Evolutionary conservation across 2,888 invertebrate genomes (phyloP).

Genomic region (Therioaphis trifolii): DNA sequence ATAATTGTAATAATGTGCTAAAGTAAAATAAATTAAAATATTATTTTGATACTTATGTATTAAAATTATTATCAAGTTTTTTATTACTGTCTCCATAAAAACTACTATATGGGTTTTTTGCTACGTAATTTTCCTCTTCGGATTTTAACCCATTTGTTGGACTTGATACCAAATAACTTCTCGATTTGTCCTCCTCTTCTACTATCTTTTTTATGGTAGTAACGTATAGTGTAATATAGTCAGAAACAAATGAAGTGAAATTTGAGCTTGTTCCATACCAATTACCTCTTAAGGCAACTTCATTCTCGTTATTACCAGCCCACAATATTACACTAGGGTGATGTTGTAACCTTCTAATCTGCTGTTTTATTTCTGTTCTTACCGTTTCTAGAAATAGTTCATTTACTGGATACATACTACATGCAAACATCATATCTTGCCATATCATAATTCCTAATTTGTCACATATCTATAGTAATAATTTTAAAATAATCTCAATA

Average conservation of each 20-base stretch:
- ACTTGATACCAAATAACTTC: constrained; percentile 86
- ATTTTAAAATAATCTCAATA: neutral
- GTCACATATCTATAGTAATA: constrained; percentile 75
- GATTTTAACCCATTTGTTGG: constrained; percentile 87
- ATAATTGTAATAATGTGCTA: constrained; percentile 92
- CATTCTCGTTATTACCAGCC: constrained; percentile 98
- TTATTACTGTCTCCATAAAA: constrained; percentile 86
- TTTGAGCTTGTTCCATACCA: constrained; percentile 78
- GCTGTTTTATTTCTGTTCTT: constrained; percentile 80
- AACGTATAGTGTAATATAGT: constrained; percentile 87
- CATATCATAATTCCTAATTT: constrained; percentile 91
- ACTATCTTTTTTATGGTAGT: constrained; percentile 79
- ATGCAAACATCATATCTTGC: constrained; percentile 99
- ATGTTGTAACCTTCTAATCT: constrained; percentile 82
- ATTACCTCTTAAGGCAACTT: constrained; percentile 83
- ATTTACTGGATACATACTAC: constrained; percentile 89
- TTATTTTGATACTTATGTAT: neutral
- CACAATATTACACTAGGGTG: constrained; percentile 90
- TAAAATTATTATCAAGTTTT: neutral
- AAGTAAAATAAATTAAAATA: constrained; percentile 66
- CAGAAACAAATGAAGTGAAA: constrained; percentile 74
- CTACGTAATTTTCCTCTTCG: constrained; percentile 81
- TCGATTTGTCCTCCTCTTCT: constrained; percentile 73
- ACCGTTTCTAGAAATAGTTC: constrained; percentile 80
- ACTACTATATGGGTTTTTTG: constrained; percentile 80